Conservation (phyloP, 2,888 invertebrate genomes). For the Sminthurinus aureus region DNA sequence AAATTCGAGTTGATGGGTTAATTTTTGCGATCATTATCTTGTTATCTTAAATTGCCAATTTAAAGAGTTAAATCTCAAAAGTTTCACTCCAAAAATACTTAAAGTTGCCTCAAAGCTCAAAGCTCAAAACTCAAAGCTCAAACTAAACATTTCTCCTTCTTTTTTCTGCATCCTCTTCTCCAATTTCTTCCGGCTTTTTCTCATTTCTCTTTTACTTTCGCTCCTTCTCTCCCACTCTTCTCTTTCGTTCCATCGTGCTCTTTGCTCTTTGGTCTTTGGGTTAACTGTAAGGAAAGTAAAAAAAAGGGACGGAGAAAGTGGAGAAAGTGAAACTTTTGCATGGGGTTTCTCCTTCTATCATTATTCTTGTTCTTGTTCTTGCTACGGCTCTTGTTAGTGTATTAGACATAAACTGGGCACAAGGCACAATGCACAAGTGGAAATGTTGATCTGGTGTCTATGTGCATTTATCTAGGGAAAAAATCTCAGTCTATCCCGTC, state of each 20-base stretch:
- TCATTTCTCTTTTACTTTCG: background rate
- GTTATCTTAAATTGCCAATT: slow-evolving; percentile 22
- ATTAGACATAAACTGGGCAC: background rate
- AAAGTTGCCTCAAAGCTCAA: background rate
- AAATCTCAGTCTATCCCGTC: slow-evolving; percentile 38
- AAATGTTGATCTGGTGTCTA: background rate
- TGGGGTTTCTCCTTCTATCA: background rate
- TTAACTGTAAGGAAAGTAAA: background rate
- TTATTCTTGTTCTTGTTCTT: background rate
- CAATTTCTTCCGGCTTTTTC: background rate
- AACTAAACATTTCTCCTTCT: background rate
- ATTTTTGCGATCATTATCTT: slow-evolving; percentile 35
- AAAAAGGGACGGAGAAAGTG: background rate
- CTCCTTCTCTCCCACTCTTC: background rate
- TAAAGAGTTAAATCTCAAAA: slow-evolving; percentile 28
- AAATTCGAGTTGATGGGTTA: slow-evolving; percentile 24
- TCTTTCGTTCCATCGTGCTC: background rate
- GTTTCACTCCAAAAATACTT: slow-evolving; percentile 1
- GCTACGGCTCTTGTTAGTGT: background rate
- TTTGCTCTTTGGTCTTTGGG: background rate
- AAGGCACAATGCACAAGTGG: background rate
- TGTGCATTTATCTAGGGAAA: slow-evolving; percentile 35
- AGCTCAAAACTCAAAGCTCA: no score
- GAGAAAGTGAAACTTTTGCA: background rate
- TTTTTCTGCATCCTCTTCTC: background rate